A percentile compares a stretch with the other conserved stretches of the same genome.
Conservation (phyloP, 2,113 vertebrate genomes). For the Geococcyx californianus region DNA sequence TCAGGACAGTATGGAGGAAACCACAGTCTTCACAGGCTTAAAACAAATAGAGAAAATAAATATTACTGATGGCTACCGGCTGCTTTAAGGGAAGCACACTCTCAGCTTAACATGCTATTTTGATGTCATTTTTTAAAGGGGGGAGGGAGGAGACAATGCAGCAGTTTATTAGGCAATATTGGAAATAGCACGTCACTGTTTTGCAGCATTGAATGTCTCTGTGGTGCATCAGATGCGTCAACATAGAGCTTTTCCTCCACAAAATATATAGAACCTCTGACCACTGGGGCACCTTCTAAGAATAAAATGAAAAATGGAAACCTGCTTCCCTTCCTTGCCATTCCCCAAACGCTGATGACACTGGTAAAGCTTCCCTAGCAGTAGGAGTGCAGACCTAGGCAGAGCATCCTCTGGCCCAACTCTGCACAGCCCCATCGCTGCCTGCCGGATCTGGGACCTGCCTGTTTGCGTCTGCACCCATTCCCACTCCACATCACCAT, state of each 20-base stretch:
- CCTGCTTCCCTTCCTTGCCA: background rate
- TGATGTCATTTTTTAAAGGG: background rate
- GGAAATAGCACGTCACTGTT: background rate
- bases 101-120: background rate
- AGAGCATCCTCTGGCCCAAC: background rate
- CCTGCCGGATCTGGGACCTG: background rate
- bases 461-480: background rate
- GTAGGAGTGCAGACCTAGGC: rapidly evolving
- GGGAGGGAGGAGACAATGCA: background rate
- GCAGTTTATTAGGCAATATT: background rate
- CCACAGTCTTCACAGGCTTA: constrained; percentile 68
- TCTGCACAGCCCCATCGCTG: background rate
- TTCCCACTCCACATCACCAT: background rate
- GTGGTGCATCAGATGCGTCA: background rate
- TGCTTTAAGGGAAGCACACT: constrained; percentile 63
- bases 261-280: background rate
- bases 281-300: background rate
- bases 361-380: background rate
- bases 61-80: constrained; percentile 70
- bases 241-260: background rate
- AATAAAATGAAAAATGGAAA: background rate
- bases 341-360: background rate
- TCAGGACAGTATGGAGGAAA: constrained; percentile 76
- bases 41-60: constrained; percentile 78
- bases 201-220: background rate